phyloP scores from a whole-genome alignment of 2,888 invertebrate genomes.

The Cryptus armator region DNA sequence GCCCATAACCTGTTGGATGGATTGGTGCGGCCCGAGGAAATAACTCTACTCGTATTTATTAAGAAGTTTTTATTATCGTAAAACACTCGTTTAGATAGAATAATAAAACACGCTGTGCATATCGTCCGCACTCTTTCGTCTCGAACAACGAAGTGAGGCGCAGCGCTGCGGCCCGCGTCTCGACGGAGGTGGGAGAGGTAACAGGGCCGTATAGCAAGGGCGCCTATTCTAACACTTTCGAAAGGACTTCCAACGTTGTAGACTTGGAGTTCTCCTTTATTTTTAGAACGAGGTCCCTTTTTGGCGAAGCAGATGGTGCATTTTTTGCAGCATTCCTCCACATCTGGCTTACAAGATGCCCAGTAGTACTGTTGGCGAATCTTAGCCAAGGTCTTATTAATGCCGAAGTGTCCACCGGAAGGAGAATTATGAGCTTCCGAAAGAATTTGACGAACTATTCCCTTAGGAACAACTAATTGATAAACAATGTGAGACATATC shows the following conservation, averaged over 20 bases:
- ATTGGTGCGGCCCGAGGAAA: too few relatives aligned
- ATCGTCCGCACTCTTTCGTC: neutral
- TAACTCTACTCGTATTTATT: too few relatives aligned
- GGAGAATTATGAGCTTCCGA: conserved; percentile 69
- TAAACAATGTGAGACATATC: conserved; percentile 31
- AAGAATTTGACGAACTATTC: conserved; percentile 60
- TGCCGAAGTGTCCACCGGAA: conserved; percentile 74
- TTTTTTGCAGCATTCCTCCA: conserved; percentile 71
- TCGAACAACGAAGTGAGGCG: neutral
- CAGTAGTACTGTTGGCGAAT: conserved; percentile 73
- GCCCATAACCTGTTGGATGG: too few relatives aligned
- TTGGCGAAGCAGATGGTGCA: conserved; percentile 69
- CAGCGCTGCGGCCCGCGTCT: neutral
- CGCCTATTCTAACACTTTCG: conserved; percentile 55
- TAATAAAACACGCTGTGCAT: too few relatives aligned
- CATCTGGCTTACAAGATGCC: conserved; percentile 59
- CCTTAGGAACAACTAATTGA: conserved; percentile 58
- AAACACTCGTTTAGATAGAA: too few relatives aligned
- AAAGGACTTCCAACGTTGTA: conserved; percentile 70
- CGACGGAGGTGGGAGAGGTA: neutral
- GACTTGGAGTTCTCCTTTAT: conserved; percentile 64
- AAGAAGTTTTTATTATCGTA: too few relatives aligned
- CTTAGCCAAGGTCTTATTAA: conserved; percentile 72
- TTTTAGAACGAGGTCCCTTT: conserved; percentile 66
- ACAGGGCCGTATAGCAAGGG: conserved; percentile 47